A percentile compares a stretch with the other conserved stretches of the same genome.
phyloP scores from a whole-genome alignment of 2,888 invertebrate genomes.

The Andrena bucephala region DNA sequence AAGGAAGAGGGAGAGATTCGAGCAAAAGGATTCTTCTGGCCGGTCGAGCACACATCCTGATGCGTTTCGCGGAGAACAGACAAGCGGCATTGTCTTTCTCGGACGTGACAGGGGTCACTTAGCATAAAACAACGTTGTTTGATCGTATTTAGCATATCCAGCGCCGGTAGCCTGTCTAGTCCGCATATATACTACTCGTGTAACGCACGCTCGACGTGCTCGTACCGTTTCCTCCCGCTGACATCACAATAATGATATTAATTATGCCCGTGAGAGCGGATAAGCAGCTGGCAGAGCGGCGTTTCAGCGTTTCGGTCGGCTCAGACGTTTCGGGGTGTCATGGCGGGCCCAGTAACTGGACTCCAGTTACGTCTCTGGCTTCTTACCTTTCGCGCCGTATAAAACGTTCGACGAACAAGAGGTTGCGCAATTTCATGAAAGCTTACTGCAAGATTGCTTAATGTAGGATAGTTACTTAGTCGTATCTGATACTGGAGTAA shows the following conservation, averaged over 20 bases:
- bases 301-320: slow-evolving; percentile 52
- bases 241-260: slow-evolving; percentile 76
- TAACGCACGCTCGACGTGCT: slow-evolving; percentile 68
- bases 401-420: background rate
- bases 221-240: slow-evolving; percentile 62
- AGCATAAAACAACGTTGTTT: slow-evolving; percentile 75
- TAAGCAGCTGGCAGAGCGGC: slow-evolving; percentile 44
- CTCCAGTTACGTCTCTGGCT: slow-evolving; percentile 3
- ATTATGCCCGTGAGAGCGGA: slow-evolving; percentile 62
- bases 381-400: background rate
- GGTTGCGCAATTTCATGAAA: background rate
- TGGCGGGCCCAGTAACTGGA: background rate
- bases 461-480: background rate
- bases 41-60: slow-evolving; percentile 62
- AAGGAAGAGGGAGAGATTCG: slow-evolving; percentile 15
- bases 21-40: slow-evolving; percentile 46
- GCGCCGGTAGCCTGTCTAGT: slow-evolving; percentile 67
- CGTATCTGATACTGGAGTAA: background rate
- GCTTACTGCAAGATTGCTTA: background rate
- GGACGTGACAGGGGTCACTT: slow-evolving; percentile 67
- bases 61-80: slow-evolving; percentile 61
- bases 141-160: slow-evolving; percentile 72
- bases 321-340: slow-evolving; percentile 26
- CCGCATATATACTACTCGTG: slow-evolving; percentile 69
- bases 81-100: slow-evolving; percentile 66